phyloP scores from a whole-genome alignment of 2,888 invertebrate genomes.

The Phania funesta region DNA sequence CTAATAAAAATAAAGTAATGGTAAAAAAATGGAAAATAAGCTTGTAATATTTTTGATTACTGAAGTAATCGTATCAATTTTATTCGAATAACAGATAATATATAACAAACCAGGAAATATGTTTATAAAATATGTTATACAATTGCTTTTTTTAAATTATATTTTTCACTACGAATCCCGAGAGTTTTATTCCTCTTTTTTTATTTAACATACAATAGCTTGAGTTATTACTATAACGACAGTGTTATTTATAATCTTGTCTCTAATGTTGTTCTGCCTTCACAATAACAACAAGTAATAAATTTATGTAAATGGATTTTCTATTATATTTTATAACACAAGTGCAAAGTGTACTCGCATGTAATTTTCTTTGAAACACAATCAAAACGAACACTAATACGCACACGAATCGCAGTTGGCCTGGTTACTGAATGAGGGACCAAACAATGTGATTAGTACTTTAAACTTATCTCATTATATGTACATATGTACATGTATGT shows the following conservation, averaged over 20 bases:
- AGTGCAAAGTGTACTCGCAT: background rate
- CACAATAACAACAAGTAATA: conserved; percentile 2
- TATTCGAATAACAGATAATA: background rate
- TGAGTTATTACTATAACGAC: conserved; percentile 23
- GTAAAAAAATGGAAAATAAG: no score
- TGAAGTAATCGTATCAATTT: background rate
- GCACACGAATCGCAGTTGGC: conserved; percentile 11
- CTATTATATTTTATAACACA: background rate
- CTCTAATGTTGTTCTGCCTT: background rate
- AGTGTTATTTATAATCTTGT: conserved; percentile 25
- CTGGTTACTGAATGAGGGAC: conserved; percentile 42
- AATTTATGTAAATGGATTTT: background rate
- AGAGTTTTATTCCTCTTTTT: conserved; percentile 16
- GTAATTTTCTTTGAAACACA: background rate
- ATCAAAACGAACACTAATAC: background rate
- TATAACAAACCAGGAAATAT: no score
- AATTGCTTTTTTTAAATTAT: background rate
- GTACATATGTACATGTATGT: background rate
- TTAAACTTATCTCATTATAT: background rate
- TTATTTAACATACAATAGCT: conserved; percentile 25
- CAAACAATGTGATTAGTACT: conserved; percentile 29
- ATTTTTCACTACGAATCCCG: conserved; percentile 9
- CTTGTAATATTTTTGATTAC: no score
- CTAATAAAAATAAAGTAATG: no score
- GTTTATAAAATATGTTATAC: no score